Evolutionary conservation across 1,140 invertebrate species (phyloP).

Genomic region (Pseudomyrmex gracilis): DNA sequence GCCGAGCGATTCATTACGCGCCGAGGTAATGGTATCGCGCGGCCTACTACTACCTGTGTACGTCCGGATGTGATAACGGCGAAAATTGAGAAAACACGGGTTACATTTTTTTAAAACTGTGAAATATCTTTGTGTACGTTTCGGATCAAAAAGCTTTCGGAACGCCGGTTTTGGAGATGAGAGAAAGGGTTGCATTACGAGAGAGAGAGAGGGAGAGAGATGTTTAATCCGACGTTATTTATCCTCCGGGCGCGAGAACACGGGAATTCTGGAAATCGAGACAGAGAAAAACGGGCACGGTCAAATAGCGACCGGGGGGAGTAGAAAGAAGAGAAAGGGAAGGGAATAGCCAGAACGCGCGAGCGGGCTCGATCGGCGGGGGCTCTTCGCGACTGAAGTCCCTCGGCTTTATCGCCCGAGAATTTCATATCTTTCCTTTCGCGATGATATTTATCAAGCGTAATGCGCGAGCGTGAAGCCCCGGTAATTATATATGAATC

Average conservation of each 20-base stretch:
- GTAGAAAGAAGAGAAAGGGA: neutral
- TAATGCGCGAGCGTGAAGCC: constrained; percentile 57
- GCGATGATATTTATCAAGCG: constrained; percentile 58
- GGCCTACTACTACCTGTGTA: too few relatives aligned
- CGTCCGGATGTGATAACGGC: neutral
- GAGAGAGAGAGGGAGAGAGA: neutral
- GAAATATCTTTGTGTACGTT: constrained; percentile 30
- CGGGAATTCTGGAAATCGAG: constrained; percentile 14
- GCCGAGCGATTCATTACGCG: constrained; percentile 27
- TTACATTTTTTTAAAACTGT: constrained; percentile 32
- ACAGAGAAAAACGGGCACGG: constrained; percentile 34
- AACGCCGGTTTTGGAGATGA: neutral
- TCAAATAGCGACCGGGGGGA: neutral
- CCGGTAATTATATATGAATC: constrained; percentile 61
- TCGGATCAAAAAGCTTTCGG: constrained; percentile 35
- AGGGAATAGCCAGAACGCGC: neutral
- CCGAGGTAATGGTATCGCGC: neutral
- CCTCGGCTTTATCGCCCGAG: constrained; percentile 32
- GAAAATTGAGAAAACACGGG: constrained; percentile 50
- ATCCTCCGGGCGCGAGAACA: neutral
- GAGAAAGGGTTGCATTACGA: too few relatives aligned
- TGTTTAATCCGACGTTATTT: constrained; percentile 53
- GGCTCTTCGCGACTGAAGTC: constrained; percentile 7
- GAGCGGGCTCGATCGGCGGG: constrained; percentile 16
- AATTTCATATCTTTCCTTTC: constrained; percentile 60